phyloP scores from a whole-genome alignment of 2,888 invertebrate species.

The Calameuta pallipes region DNA sequence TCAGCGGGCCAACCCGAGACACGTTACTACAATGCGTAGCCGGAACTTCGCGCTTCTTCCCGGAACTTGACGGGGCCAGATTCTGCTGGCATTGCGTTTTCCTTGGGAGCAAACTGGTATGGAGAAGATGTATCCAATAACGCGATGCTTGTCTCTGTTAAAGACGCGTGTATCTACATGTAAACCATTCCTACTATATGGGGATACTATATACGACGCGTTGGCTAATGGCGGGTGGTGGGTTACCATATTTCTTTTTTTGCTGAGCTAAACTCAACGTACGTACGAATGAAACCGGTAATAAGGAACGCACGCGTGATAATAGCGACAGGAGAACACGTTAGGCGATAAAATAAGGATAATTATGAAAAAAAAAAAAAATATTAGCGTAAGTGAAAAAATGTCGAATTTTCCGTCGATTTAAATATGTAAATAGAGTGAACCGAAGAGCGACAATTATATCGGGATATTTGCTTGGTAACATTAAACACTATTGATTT shows the following conservation, averaged over 20 bases:
- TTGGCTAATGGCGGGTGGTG: background rate
- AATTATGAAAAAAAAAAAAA: background rate
- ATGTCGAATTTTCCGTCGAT: background rate
- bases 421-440: background rate
- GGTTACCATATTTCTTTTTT: background rate
- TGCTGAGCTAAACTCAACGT: background rate
- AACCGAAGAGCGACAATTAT: background rate
- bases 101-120: slow-evolving; percentile 38
- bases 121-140: slow-evolving; percentile 29
- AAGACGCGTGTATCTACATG: slow-evolving; percentile 28
- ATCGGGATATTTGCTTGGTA: background rate
- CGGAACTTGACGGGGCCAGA: slow-evolving; percentile 46
- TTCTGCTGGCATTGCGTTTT: slow-evolving; percentile 53
- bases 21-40: slow-evolving; percentile 46
- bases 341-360: background rate
- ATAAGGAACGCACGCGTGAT: background rate
- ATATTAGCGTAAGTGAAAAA: background rate
- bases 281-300: background rate
- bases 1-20: slow-evolving; percentile 37
- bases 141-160: slow-evolving; percentile 27
- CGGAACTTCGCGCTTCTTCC: slow-evolving; percentile 56
- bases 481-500: background rate
- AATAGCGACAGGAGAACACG: background rate
- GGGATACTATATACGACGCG: background rate
- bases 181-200: slow-evolving; percentile 12